phyloP scores from a whole-genome alignment of 2,888 invertebrate species.

The Petrolisthes manimaculis region DNA sequence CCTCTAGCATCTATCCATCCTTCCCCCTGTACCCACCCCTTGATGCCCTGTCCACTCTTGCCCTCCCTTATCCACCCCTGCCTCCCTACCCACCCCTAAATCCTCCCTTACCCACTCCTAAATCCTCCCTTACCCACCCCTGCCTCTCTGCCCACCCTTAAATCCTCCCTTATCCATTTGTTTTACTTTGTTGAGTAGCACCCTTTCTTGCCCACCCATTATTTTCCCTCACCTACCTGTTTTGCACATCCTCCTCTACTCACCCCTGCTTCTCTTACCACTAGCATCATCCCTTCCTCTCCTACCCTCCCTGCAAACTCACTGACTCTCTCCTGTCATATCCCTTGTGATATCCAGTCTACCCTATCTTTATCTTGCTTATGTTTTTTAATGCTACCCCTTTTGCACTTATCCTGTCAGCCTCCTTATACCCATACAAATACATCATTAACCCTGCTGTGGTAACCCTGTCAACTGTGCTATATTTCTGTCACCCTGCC shows the following conservation, averaged over 20 bases:
- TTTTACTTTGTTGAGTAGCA: not conserved
- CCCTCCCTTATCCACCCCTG: not conserved
- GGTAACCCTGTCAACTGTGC: too few species aligned
- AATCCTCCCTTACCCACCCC: not conserved
- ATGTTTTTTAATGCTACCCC: too few species aligned
- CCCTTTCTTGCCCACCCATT: not conserved
- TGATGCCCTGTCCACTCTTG: not conserved
- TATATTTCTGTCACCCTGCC: not conserved
- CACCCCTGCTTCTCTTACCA: not conserved
- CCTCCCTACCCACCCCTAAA: not conserved
- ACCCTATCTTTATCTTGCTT: too few species aligned
- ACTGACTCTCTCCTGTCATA: not conserved
- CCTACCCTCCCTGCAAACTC: too few species aligned
- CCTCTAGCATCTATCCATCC: conserved; percentile 20
- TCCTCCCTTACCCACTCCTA: not conserved
- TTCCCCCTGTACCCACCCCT: not conserved
- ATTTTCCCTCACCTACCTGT: not conserved
- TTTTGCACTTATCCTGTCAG: too few species aligned
- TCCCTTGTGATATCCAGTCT: too few species aligned
- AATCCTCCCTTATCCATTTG: not conserved
- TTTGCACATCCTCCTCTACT: not conserved
- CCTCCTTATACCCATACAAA: too few species aligned
- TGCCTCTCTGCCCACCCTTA: not conserved
- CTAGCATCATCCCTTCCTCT: not conserved
- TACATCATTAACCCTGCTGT: too few species aligned